A percentile compares a stretch with the other conserved stretches of the same genome.
These are phyloP conservation scores for Octopus bimaculoides DNA, from an alignment of 1,140 invertebrate species.

Conservation along the genomic window DNA sequence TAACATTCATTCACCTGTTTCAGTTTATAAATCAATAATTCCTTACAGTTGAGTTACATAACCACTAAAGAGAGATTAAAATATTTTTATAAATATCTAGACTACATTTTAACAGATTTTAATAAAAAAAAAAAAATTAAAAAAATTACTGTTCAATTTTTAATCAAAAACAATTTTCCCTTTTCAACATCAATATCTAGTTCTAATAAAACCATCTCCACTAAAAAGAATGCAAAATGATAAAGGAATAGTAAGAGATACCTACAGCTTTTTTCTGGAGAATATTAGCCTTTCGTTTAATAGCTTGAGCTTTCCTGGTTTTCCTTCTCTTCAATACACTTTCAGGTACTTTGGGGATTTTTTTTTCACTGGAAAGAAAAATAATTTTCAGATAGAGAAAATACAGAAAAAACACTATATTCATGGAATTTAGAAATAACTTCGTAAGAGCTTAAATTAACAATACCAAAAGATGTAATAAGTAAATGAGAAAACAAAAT, in stretches of 20 bases:
- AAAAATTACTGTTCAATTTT: background rate
- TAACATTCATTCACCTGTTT: background rate
- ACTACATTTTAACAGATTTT: background rate
- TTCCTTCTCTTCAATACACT: background rate
- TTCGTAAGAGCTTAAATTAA: no score
- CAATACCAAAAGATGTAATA: no score
- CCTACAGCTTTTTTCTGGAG: background rate
- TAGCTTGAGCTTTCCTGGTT: background rate
- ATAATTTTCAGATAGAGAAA: no score
- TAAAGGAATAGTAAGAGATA: background rate
- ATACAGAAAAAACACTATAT: no score
- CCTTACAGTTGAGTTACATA: background rate
- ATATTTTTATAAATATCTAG: background rate
- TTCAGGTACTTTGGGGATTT: constrained; percentile 4
- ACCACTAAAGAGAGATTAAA: background rate
- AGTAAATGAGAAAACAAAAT: no score
- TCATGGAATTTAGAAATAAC: no score
- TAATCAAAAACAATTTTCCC: background rate
- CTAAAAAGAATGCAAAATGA: no score
- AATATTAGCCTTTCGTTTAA: background rate
- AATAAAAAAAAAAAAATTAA: background rate
- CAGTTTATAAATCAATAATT: background rate
- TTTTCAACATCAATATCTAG: background rate
- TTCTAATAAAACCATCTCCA: background rate
- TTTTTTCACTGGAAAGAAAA: no score